These are phyloP conservation scores for Panurus biarmicus DNA, from an alignment of 2,113 vertebrate genomes.

Conservation along the genomic window DNA sequence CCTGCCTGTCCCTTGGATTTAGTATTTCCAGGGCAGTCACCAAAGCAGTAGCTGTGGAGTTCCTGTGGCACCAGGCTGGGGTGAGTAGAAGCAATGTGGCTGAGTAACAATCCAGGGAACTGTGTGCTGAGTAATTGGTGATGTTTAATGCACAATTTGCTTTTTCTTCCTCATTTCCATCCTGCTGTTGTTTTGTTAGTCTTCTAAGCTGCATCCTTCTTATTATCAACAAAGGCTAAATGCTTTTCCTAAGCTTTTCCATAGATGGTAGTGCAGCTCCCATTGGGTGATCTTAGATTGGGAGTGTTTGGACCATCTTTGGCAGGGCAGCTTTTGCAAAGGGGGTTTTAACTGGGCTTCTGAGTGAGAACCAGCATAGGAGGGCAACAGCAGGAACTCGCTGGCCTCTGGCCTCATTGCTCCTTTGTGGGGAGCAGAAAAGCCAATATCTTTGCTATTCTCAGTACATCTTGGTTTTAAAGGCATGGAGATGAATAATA, in stretches of 20 bases:
- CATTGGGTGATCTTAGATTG: background rate
- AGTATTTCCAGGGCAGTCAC: background rate
- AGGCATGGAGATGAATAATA: rapidly evolving
- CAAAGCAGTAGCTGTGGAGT: background rate
- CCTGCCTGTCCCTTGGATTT: background rate
- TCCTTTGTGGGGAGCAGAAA: background rate
- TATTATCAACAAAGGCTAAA: background rate
- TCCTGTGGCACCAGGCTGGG: background rate
- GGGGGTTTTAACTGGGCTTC: background rate
- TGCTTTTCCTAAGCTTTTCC: background rate
- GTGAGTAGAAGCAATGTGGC: background rate
- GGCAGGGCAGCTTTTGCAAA: background rate
- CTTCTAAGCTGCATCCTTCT: background rate
- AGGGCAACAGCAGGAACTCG: background rate
- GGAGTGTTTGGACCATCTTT: background rate
- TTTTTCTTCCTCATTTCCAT: background rate
- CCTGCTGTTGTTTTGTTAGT: background rate
- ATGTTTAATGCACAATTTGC: background rate
- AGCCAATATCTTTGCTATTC: background rate
- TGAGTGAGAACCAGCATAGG: background rate
- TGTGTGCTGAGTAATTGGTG: background rate
- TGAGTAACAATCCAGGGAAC: background rate
- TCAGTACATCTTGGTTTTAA: background rate
- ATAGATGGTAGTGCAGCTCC: background rate
- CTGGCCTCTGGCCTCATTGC: background rate